Evolutionary conservation across 1,140 invertebrate genomes (phyloP).

Genomic region (Eufriesea mexicana): DNA sequence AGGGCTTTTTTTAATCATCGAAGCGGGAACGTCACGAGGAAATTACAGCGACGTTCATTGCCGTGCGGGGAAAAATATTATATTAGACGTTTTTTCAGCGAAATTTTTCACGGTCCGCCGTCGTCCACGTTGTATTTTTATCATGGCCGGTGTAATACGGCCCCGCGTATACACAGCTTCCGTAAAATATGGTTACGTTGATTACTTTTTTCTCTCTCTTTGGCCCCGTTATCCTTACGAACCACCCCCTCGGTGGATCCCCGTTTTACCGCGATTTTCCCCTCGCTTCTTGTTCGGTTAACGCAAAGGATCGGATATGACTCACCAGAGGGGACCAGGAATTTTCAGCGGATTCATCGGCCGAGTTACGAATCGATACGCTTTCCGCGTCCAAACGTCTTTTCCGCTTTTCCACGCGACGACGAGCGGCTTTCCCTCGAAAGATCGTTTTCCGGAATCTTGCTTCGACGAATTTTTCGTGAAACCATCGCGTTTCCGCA

Average conservation of each 20-base stretch:
- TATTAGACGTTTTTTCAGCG: conserved; percentile 21
- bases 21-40: not conserved
- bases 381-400: not conserved
- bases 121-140: conserved; percentile 27
- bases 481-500: not conserved
- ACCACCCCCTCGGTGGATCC: conserved; percentile 14
- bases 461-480: too few species aligned
- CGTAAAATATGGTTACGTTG: conserved; percentile 62
- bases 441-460: not conserved
- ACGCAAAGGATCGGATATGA: conserved; percentile 62
- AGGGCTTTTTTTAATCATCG: conserved; percentile 18
- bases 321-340: conserved; percentile 52
- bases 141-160: conserved; percentile 42
- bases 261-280: conserved; percentile 43
- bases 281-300: conserved; percentile 44
- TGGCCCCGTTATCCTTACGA: conserved; percentile 38
- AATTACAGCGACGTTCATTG: conserved; percentile 36
- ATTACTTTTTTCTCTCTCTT: conserved; percentile 50
- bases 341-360: conserved; percentile 56
- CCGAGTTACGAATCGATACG: conserved; percentile 50
- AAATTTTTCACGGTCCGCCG: conserved; percentile 25
- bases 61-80: conserved; percentile 24
- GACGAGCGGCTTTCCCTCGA: too few species aligned
- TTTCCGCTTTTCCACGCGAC: too few species aligned
- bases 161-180: conserved; percentile 34